Base-by-base conservation (phyloP, 2,888 invertebrate species). In the Thalpophila matura region DNA sequence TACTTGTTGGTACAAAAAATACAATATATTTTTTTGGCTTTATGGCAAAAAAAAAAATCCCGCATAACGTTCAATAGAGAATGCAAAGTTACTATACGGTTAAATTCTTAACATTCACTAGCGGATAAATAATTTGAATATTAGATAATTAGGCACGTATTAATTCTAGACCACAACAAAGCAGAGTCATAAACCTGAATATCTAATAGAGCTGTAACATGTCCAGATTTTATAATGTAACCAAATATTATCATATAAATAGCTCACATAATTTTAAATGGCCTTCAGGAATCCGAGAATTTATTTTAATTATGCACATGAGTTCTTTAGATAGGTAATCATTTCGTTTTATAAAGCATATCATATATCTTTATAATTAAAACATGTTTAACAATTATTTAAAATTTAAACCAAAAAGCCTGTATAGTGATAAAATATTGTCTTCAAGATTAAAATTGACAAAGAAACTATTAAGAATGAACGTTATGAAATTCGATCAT, bases 211-310 rank as follows among this genome's bases (percentile, higher is more conserved):
- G 74, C 37, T 51, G 35, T 68, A 10, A 50, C 40, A 67, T 47
- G 27, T 43, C 35, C 24, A 53, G 22, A 53, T 68, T 51, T 29
- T 45, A 43, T 57, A 51, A 54, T 61, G 1, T 54, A 49, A 31
- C 37, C 31, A 35, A 45, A 55, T 14, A 69, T 77, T 71, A 72
- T 27, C 74, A 72, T 54, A 58, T 38, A 35, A 54, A 74, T 69
- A 68, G 70, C 38, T 27, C 20, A 18, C 20, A 37, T 59, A 14
- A 54, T 40, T 40, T 33, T 22, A 53, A 50, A 45, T 26, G 49
- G 68, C 59, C 50, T 51, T 68, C 40, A 47, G 6, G 9, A 47
- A 51, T 40, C n/a, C 22, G 3, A 42, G 37, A 67, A 18, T 40
- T n/a, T 27, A 18, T 14, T 35, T 37, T 12, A 29, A 47, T 16